Conservation (phyloP, 1,140 invertebrate genomes). For the Cherax quadricarinatus region DNA sequence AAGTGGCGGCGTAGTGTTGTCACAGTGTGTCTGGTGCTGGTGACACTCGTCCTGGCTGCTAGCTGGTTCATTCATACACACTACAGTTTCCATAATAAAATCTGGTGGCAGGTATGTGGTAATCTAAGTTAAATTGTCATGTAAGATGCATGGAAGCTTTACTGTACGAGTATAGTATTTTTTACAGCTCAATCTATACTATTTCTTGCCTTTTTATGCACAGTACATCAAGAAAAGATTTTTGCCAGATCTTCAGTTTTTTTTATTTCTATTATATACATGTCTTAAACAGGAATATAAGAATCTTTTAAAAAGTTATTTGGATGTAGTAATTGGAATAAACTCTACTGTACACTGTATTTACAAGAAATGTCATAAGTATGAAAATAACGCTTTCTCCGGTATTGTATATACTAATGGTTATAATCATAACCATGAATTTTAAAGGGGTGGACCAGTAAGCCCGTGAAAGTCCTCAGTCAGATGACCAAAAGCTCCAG, state of each 20-base stretch:
- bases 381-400: too few relatives aligned
- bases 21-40: neutral
- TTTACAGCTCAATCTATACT: neutral
- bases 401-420: too few relatives aligned
- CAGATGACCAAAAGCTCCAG: too few relatives aligned
- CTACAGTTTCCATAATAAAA: slow-evolving; percentile 12
- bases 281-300: too few relatives aligned
- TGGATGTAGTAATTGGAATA: too few relatives aligned
- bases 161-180: neutral
- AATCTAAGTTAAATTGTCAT: neutral
- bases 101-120: slow-evolving; percentile 5
- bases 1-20: neutral
- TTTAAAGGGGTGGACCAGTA: too few relatives aligned
- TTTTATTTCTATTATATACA: neutral
- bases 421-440: too few relatives aligned
- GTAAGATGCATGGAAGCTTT: neutral
- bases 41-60: neutral
- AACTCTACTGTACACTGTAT: too few relatives aligned
- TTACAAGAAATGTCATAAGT: too few relatives aligned
- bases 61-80: slow-evolving; percentile 14
- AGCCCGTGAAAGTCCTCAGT: too few relatives aligned
- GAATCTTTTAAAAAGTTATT: too few relatives aligned
- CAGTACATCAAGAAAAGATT: neutral
- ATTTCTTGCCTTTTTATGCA: neutral
- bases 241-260: neutral